Evolutionary conservation across 2,797 vertebrate species (phyloP).

Genomic region (Botia kubotai): DNA sequence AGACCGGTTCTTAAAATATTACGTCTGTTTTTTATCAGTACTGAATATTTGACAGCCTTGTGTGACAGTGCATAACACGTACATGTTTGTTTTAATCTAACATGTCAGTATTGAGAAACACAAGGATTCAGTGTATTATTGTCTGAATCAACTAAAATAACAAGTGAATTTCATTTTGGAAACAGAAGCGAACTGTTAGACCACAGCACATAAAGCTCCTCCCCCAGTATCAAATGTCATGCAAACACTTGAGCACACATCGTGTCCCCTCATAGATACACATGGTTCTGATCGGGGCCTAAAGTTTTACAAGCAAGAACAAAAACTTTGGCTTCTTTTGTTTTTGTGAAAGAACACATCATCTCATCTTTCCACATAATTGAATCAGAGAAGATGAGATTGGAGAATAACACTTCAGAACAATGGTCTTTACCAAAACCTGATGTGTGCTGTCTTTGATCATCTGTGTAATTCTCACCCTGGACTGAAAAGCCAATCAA

Average conservation of each 20-base stretch:
- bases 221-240: slow-evolving; percentile 45
- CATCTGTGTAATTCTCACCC: neutral
- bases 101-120: neutral
- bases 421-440: neutral
- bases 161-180: no score
- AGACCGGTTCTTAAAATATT: neutral
- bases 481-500: slow-evolving; percentile 1
- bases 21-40: neutral
- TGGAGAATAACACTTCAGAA: neutral
- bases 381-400: slow-evolving; percentile 7
- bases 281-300: neutral
- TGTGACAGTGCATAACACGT: neutral
- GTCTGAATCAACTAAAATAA: no score
- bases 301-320: neutral
- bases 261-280: slow-evolving; percentile 44
- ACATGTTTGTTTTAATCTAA: neutral
- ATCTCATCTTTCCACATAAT: slow-evolving; percentile 10
- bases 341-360: neutral
- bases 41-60: neutral
- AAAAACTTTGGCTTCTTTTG: neutral
- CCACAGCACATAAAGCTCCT: neutral
- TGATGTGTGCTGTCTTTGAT: neutral
- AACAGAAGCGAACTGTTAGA: neutral
- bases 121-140: no score
- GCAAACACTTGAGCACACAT: slow-evolving; percentile 54